phyloP scores from a whole-genome alignment of 1,140 invertebrate species.

The Pantala flavescens region DNA sequence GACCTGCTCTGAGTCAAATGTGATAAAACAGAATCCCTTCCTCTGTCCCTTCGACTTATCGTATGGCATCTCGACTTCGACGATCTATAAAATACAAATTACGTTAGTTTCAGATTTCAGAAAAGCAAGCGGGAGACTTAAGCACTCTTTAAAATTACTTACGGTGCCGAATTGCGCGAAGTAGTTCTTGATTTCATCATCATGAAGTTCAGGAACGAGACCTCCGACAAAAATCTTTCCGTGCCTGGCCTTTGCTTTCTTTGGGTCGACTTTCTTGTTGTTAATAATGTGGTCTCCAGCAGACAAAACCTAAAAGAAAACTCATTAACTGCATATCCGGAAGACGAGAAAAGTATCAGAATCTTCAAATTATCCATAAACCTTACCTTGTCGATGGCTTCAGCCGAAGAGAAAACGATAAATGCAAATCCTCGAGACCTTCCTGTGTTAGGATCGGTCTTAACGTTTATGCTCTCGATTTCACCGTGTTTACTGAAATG shows the following conservation, averaged over 20 bases:
- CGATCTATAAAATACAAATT: slow-evolving; percentile 53
- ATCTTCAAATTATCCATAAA: not conserved
- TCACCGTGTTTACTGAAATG: slow-evolving; percentile 83
- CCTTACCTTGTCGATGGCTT: slow-evolving; percentile 78
- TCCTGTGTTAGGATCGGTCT: slow-evolving; percentile 82
- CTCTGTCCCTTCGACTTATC: slow-evolving; percentile 93
- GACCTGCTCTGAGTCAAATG: slow-evolving; percentile 86
- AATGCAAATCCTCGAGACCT: slow-evolving; percentile 88
- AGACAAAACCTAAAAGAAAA: slow-evolving; percentile 48
- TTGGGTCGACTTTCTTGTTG: slow-evolving; percentile 88
- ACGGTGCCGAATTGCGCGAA: slow-evolving; percentile 84
- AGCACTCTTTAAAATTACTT: slow-evolving; percentile 34
- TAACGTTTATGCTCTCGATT: slow-evolving; percentile 88
- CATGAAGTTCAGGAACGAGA: slow-evolving; percentile 74
- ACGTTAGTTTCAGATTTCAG: not conserved
- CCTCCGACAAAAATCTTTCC: slow-evolving; percentile 94
- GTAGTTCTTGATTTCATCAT: slow-evolving; percentile 86
- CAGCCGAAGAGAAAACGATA: slow-evolving; percentile 81
- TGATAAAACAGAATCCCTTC: slow-evolving; percentile 91
- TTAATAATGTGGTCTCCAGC: slow-evolving; percentile 83
- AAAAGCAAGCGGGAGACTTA: slow-evolving; percentile 10
- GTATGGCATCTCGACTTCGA: slow-evolving; percentile 90
- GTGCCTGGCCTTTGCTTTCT: slow-evolving; percentile 85
- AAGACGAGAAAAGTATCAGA: slow-evolving; percentile 10
- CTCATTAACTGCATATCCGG: slow-evolving; percentile 14